Evolutionary conservation across 2,797 vertebrate species (phyloP), one percentile per base, ranked within the genome.

Genomic region (Decapterus maruadsi): DNA sequence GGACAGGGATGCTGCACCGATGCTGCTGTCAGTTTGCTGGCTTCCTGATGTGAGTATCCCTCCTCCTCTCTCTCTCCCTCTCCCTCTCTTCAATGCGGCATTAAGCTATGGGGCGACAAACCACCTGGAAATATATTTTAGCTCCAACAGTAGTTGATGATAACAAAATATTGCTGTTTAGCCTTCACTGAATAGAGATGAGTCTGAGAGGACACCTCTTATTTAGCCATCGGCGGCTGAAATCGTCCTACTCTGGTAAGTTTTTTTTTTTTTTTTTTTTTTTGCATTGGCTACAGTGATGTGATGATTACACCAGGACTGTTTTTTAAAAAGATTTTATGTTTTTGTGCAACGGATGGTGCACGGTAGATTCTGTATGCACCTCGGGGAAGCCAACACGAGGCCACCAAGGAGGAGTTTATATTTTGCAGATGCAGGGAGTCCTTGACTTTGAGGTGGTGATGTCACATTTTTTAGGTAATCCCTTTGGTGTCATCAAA

Each of bases 361-460:
- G 36, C 46, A 51, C 11, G 51, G 2, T 16, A 13, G 40, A 57
- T 45, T 40, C 19, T 2, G 5, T 72, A 17, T 76, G 63, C 68
- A 19, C 6, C 22, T 20, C 6, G 20, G 65, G 36, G 60, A 73
- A 63, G 14, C 42, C 34, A 22, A 1, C 26, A 77, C 3, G 54
- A 51, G 53, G 68, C 20, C 20, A 40, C 1, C 63, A 13, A 70
- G 43, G 62, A 48, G 26, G 78, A 7, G 48, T 77, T 69, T 51
- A 31, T 57, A 14, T 82, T 26, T 67, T 57, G 29, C 54, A 53
- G 64, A 55, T 73, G 46, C 46, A 66, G 53, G 67, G 73, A 89
- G 82, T 84, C 87, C 81, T 92, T 92, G 87, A 90, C 82, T 90
- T 84, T 75, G 78, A 82, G 51, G 67, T 48, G 68, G 80, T 92